A percentile compares a stretch with the other conserved stretches of the same genome.
phyloP scores from a whole-genome alignment of 2,888 invertebrate genomes.

The Iselma pallidipennis region DNA sequence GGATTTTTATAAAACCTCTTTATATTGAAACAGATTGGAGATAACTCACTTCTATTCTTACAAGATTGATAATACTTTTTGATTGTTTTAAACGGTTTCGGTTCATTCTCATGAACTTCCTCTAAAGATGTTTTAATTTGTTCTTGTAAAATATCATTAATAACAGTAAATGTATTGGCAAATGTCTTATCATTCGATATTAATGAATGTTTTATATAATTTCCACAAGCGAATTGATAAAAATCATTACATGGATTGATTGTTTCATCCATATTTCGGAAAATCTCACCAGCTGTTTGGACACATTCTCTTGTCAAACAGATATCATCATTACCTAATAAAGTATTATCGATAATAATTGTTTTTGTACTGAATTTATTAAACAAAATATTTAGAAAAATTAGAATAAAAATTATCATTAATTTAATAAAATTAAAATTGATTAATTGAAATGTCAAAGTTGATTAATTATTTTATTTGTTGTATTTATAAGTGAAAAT shows the following conservation, averaged over 20 bases:
- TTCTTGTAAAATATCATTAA: constrained; percentile 55
- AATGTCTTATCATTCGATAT: constrained; percentile 76
- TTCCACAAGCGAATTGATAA: constrained; percentile 74
- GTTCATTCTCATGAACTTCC: constrained; percentile 65
- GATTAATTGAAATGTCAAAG: constrained; percentile 58
- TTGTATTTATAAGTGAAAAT: too few species aligned
- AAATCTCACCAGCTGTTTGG: constrained; percentile 70
- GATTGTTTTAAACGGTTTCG: constrained; percentile 73
- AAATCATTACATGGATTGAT: constrained; percentile 78
- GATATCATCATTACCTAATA: constrained; percentile 18
- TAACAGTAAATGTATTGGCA: constrained; percentile 55
- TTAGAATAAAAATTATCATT: constrained; percentile 10
- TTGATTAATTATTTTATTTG: constrained; percentile 45
- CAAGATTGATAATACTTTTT: constrained; percentile 85
- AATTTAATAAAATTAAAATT: constrained; percentile 2
- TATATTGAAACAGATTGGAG: too few species aligned
- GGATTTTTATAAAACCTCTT: not conserved
- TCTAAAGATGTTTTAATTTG: constrained; percentile 67
- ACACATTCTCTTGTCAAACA: constrained; percentile 70
- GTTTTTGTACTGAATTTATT: not conserved
- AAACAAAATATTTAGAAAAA: constrained; percentile 10
- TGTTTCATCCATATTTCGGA: constrained; percentile 66
- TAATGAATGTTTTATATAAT: constrained; percentile 65
- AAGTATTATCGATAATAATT: constrained; percentile 12
- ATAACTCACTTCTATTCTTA: constrained; percentile 71